phyloP scores from a whole-genome alignment of 2,888 invertebrate species.

The Tipula confusa region DNA sequence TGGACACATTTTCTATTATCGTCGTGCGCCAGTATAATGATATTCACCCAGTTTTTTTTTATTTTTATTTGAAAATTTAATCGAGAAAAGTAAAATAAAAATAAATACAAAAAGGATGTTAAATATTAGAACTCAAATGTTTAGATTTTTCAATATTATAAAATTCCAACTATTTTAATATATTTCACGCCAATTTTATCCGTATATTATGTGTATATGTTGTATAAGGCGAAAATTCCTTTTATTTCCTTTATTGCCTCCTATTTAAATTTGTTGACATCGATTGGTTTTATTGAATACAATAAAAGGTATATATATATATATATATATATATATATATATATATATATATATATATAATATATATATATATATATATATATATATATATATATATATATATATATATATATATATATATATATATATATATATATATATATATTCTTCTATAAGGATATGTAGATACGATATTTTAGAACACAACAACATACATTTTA shows the following conservation, averaged over 20 bases:
- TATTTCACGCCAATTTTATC: slow-evolving; percentile 28
- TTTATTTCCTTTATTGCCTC: slow-evolving; percentile 27
- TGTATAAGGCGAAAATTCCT: slow-evolving; percentile 7
- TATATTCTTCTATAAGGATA: slow-evolving; percentile 4
- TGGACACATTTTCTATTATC: neutral
- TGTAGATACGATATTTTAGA: slow-evolving; percentile 4
- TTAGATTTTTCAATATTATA: slow-evolving; percentile 20
- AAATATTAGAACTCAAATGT: slow-evolving; percentile 12
- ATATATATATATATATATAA: no score
- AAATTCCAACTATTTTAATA: slow-evolving; percentile 30
- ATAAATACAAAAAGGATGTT: neutral
- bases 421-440: no score
- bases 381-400: no score
- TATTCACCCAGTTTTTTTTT: neutral
- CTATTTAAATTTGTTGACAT: slow-evolving; percentile 30
- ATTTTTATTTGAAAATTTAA: neutral
- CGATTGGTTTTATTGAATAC: slow-evolving; percentile 29
- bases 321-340: no score
- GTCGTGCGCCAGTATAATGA: neutral
- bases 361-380: no score
- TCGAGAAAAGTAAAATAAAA: neutral
- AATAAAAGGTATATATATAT: slow-evolving; percentile 27
- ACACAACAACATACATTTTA: neutral
- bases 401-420: no score
- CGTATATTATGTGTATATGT: neutral